Evolutionary conservation across 2,888 invertebrate species (phyloP), one percentile per base, ranked within the genome.

Genomic region (Diplolepis rosae): DNA sequence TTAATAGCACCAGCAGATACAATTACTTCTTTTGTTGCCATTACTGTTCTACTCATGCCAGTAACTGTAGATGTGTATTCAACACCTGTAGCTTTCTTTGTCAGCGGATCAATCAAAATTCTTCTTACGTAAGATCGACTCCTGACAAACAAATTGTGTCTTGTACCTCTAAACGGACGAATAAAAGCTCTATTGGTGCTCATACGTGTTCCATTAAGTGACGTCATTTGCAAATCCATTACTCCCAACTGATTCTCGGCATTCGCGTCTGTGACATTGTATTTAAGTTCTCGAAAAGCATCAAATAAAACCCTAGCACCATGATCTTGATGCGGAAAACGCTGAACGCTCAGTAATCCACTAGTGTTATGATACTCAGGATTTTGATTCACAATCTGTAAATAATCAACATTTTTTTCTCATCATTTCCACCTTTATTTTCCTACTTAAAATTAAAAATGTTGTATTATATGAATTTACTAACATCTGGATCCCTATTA

Each of bases 341-440:
- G 1, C 96, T 0, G 96, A 0, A 95, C 91, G 84, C 96, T 95
- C 35, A 96, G 88, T 84, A 95, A 95, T 0, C 96, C 96, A 0
- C 95, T 95, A 0, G 92, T 92, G 0, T 91, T 90, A 85, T 96
- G 96, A 80, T 95, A 96, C 0, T 89, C 82, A 1, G 89, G 90
- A 77, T 92, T 85, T 3, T 77, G 51, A 18, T 77, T 7, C 0
- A 87, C 79, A 27, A 85, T 71, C 87, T 87, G 74, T 54, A 18
- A 30, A 48, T 15, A 48, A 13, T n/a, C 11, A 1, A 28, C 11
- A 5, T 2, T 9, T 28, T 11, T 0, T 50, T 50, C 24, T 7
- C 18, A 6, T 7, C 5, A 22, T 45, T 45, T 15, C 5, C 0
- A 39, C 7, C 11, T 39, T 4, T 13, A n/a, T n/a, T 48, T 22